Conservation (phyloP, 1,140 invertebrate genomes). For the Drosophila azteca region DNA sequence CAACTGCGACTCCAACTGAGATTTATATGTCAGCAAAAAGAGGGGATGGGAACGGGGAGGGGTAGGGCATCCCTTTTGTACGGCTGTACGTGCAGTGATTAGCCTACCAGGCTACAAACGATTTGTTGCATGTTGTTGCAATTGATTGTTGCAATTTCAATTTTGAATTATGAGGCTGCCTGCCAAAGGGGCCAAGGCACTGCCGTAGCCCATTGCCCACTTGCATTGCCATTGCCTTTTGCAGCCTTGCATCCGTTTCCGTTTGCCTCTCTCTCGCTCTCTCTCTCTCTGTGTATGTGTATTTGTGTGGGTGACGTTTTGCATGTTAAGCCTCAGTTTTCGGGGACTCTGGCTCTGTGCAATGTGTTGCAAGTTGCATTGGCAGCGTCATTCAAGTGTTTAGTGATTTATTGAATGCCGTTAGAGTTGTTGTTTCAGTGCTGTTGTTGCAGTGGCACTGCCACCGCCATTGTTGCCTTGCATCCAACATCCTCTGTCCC, state of each 20-base stretch:
- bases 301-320: conserved; percentile 34
- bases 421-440: conserved; percentile 59
- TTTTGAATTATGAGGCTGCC: conserved; percentile 80
- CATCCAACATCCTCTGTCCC: conserved; percentile 12
- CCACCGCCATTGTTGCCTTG: conserved; percentile 1
- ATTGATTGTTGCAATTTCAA: conserved; percentile 84
- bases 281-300: not conserved
- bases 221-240: conserved; percentile 21
- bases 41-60: not conserved
- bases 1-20: conserved; percentile 51
- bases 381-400: conserved; percentile 82
- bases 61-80: not conserved
- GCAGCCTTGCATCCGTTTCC: conserved; percentile 55
- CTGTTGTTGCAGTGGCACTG: conserved; percentile 32
- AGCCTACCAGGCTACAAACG: conserved; percentile 67
- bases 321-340: conserved; percentile 49
- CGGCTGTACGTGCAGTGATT: conserved; percentile 72
- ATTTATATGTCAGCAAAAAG: conserved; percentile 44
- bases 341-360: conserved; percentile 38
- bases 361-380: conserved; percentile 81
- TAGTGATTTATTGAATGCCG: conserved; percentile 83
- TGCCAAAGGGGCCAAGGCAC: conserved; percentile 5
- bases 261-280: not conserved
- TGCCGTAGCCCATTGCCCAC: conserved; percentile 44
- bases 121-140: conserved; percentile 82